Evolutionary conservation across 1,140 invertebrate genomes (phyloP).

Genomic region (Armadillidium nasatum): DNA sequence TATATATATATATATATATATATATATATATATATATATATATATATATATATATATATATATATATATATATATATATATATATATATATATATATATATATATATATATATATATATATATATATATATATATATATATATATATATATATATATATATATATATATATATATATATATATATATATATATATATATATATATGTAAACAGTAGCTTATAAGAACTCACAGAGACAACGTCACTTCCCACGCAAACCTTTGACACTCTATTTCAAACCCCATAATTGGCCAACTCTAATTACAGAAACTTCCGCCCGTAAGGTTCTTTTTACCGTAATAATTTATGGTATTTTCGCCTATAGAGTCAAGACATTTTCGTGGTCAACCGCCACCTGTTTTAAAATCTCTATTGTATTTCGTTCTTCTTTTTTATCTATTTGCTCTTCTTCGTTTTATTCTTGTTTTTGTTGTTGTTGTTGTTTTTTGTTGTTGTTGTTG

Average conservation of each 20-base stretch:
- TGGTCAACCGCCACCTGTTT: slow-evolving; percentile 2
- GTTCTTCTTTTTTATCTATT: neutral
- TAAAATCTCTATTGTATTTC: neutral
- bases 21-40: slow-evolving; percentile 4
- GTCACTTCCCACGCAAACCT: neutral
- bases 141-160: slow-evolving; percentile 18
- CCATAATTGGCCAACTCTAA: neutral
- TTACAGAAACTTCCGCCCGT: neutral
- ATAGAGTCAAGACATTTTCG: neutral
- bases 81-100: neutral
- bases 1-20: neutral
- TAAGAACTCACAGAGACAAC: neutral
- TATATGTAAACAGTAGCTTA: neutral
- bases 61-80: neutral
- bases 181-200: neutral
- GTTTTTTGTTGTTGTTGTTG: too few species aligned
- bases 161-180: neutral
- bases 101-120: neutral
- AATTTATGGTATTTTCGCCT: neutral
- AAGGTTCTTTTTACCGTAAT: neutral
- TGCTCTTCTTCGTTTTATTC: too few species aligned
- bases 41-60: neutral
- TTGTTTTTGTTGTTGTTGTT: too few species aligned
- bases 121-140: slow-evolving; percentile 16
- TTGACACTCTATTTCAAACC: neutral